Evolutionary conservation across 2,888 invertebrate genomes (phyloP).

Genomic region (Hypolimnas misippus): DNA sequence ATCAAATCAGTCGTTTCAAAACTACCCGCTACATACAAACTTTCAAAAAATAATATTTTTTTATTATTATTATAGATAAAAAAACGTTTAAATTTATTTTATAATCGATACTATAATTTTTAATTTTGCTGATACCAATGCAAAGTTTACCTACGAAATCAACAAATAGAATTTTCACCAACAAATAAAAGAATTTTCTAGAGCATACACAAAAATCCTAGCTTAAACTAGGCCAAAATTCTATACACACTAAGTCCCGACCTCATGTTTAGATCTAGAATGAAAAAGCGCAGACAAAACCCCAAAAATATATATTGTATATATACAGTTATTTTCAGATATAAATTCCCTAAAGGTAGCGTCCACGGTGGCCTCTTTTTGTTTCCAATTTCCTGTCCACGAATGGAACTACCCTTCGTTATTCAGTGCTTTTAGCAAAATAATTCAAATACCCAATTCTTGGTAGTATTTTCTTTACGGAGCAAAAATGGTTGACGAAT

Average conservation of each 20-base stretch:
- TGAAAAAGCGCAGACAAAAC: neutral
- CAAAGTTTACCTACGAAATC: too few relatives aligned
- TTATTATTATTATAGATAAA: too few relatives aligned
- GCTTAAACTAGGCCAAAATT: neutral
- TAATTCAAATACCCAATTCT: constrained; percentile 5
- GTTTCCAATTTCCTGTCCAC: constrained; percentile 9
- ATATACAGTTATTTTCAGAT: neutral
- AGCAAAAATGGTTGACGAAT: neutral
- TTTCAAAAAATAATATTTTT: too few relatives aligned
- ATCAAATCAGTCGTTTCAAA: too few relatives aligned
- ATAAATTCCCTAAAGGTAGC: constrained; percentile 5
- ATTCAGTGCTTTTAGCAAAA: neutral
- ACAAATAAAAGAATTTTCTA: neutral
- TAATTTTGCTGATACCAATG: too few relatives aligned
- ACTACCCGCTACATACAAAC: too few relatives aligned
- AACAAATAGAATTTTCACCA: neutral
- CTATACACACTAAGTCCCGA: neutral
- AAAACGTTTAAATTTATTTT: too few relatives aligned
- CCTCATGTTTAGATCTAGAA: neutral
- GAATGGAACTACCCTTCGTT: neutral
- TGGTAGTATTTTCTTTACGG: neutral
- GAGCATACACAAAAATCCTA: neutral
- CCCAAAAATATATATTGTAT: neutral
- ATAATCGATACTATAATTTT: too few relatives aligned
- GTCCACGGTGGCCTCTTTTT: neutral